Conservation (phyloP, 2,797 vertebrate genomes). For the Pipistrellus pipistrellus region DNA sequence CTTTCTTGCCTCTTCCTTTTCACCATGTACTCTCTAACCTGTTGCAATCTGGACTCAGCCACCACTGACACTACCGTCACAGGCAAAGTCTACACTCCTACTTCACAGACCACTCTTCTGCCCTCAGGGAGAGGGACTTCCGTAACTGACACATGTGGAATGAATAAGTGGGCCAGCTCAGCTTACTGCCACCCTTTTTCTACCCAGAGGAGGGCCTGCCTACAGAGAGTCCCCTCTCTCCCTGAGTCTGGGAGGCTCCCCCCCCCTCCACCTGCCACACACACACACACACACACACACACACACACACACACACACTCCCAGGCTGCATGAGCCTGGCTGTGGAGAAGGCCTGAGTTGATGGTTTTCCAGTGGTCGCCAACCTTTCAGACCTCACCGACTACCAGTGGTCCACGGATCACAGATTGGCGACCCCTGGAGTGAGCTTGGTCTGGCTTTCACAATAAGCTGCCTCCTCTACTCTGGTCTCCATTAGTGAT, state of each 20-base stretch:
- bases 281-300: no score
- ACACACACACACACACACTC: no score
- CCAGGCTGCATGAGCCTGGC: background rate
- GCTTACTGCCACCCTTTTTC: background rate
- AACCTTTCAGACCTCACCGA: no score
- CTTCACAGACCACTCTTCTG: background rate
- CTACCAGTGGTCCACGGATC: no score
- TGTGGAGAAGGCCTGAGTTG: background rate
- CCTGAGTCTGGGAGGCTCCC: background rate
- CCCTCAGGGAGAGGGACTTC: background rate
- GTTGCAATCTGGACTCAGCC: background rate
- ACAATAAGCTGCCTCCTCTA: background rate
- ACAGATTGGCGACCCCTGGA: no score
- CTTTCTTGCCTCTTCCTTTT: conserved; percentile 18
- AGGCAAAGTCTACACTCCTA: background rate
- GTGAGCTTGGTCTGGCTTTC: background rate
- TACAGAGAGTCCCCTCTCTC: background rate
- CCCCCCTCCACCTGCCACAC: fast-evolving
- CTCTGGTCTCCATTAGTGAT: background rate
- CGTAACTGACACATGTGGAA: background rate
- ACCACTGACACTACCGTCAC: background rate
- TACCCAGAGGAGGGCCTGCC: background rate
- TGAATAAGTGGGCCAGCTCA: background rate
- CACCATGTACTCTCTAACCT: conserved; percentile 16
- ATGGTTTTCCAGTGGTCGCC: background rate